Evolutionary conservation across 1,140 invertebrate species (phyloP).

Genomic region (Diorhabda sublineata): DNA sequence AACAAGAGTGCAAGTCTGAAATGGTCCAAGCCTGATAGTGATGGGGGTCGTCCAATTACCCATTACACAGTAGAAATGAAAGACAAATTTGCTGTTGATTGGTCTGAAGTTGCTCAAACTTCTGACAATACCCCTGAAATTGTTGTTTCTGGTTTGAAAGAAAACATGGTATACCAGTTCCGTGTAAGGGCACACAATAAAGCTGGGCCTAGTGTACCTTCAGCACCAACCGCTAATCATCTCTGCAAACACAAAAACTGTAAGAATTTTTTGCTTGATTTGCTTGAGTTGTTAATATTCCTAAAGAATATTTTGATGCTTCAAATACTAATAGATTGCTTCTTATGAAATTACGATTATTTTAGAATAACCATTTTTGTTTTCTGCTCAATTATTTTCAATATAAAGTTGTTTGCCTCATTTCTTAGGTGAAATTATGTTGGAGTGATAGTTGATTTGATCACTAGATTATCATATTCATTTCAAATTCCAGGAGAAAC

Average conservation of each 20-base stretch:
- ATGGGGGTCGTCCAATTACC: slow-evolving; percentile 92
- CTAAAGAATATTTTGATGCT: background rate
- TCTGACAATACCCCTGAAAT: slow-evolving; percentile 70
- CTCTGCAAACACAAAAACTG: slow-evolving; percentile 88
- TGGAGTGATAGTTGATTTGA: no score
- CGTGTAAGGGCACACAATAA: slow-evolving; percentile 89
- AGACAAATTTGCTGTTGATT: slow-evolving; percentile 87
- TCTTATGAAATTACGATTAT: no score
- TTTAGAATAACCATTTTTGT: no score
- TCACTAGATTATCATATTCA: no score
- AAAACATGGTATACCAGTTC: slow-evolving; percentile 92
- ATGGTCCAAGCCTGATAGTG: slow-evolving; percentile 84
- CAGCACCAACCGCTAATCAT: slow-evolving; percentile 87
- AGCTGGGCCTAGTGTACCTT: slow-evolving; percentile 81
- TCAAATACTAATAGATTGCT: background rate
- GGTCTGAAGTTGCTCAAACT: slow-evolving; percentile 83
- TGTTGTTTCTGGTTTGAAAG: slow-evolving; percentile 84
- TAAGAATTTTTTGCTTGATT: slow-evolving; percentile 57
- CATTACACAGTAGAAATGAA: slow-evolving; percentile 96
- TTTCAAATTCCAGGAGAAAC: no score
- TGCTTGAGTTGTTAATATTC: slow-evolving; percentile 9
- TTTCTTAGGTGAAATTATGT: no score
- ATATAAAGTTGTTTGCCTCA: no score
- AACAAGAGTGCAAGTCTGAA: slow-evolving; percentile 84
- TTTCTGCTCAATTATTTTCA: no score